Conservation (phyloP, 92 coral and sea anemone genomes). For the Paramuricea clavata region DNA sequence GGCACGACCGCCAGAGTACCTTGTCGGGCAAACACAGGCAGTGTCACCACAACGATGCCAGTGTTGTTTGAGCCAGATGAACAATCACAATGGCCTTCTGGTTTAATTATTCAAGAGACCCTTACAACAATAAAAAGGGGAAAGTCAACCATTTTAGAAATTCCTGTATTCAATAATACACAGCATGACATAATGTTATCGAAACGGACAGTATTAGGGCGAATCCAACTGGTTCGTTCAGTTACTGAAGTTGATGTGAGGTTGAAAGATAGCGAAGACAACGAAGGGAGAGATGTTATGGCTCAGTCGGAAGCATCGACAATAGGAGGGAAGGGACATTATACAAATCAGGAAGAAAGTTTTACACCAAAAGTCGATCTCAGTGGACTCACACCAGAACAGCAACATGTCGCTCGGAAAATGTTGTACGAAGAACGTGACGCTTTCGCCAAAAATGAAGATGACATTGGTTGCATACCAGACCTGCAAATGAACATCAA, state of each 20-base stretch:
- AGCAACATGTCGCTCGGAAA: conserved; percentile 8
- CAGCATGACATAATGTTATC: conserved; percentile 11
- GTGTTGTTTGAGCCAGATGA: conserved; percentile 47
- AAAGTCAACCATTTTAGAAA: conserved; percentile 15
- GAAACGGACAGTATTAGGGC: conserved; percentile 15
- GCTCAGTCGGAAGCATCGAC: background rate
- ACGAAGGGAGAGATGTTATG: background rate
- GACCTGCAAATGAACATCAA: conserved; percentile 36
- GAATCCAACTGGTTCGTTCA: conserved; percentile 27
- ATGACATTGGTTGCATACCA: too few relatives aligned
- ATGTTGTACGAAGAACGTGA: conserved; percentile 44
- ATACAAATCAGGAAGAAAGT: background rate
- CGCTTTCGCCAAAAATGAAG: conserved; percentile 44
- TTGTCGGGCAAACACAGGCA: conserved; percentile 36
- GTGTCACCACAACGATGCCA: conserved; percentile 10
- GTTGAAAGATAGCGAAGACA: background rate
- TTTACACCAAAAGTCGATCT: conserved; percentile 40
- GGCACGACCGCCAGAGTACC: background rate
- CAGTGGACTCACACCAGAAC: conserved; percentile 33
- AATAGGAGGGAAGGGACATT: background rate
- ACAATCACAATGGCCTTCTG: conserved; percentile 34
- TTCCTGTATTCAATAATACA: conserved; percentile 40
- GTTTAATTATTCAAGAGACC: conserved; percentile 38
- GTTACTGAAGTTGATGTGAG: conserved; percentile 20
- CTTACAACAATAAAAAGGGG: conserved; percentile 27